These are phyloP conservation scores for Drosophila macrospina DNA, from an alignment of 2,888 invertebrate genomes.

Conservation along the genomic window DNA sequence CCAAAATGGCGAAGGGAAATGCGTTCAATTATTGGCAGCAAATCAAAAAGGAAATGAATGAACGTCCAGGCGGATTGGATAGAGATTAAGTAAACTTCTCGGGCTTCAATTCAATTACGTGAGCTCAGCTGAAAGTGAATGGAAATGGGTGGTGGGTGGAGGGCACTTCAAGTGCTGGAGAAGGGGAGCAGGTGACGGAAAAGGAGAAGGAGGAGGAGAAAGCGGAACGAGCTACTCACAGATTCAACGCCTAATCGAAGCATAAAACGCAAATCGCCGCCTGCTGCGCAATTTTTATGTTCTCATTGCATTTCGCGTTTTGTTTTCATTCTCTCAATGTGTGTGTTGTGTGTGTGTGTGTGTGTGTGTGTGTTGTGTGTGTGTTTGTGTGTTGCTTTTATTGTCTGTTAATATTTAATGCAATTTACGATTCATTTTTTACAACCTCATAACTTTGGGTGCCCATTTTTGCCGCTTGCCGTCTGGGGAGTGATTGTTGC, in stretches of 20 bases:
- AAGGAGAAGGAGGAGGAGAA: not conserved
- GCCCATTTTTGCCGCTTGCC: constrained; percentile 5
- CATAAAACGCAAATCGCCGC: constrained; percentile 74
- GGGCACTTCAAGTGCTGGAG: no score
- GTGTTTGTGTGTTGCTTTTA: constrained; percentile 52
- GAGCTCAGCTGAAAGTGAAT: not conserved
- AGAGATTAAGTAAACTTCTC: constrained; percentile 7
- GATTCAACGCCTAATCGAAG: constrained; percentile 67
- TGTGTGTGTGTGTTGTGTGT: constrained; percentile 3
- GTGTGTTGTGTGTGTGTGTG: constrained; percentile 1
- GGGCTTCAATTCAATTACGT: constrained; percentile 21
- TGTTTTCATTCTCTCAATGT: constrained; percentile 8
- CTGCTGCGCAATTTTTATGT: constrained; percentile 63
- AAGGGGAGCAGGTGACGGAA: no score
- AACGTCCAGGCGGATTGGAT: constrained; percentile 2
- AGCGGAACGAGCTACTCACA: not conserved
- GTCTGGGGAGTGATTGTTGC: constrained; percentile 33
- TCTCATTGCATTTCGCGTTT: constrained; percentile 48
- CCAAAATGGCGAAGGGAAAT: not conserved
- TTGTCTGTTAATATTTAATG: constrained; percentile 80
- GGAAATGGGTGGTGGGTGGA: not conserved
- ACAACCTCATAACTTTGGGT: constrained; percentile 73
- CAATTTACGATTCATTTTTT: constrained; percentile 80
- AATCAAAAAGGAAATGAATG: not conserved
- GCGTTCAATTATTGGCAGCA: constrained; percentile 10